Conservation (phyloP, 2,797 vertebrate species). For the Amazona finschi region DNA sequence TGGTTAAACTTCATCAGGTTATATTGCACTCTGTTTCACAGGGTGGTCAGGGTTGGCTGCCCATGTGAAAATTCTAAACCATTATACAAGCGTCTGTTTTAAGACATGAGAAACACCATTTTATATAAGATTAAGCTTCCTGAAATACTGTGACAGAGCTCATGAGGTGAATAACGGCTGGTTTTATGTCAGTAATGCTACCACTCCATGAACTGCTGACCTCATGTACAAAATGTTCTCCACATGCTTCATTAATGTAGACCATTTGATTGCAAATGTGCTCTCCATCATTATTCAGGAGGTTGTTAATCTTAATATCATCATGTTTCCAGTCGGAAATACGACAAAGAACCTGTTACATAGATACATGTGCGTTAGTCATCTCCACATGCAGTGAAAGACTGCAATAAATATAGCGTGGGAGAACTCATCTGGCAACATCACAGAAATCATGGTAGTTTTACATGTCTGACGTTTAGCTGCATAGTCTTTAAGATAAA, state of each 20-base stretch:
- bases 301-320: conserved; percentile 19
- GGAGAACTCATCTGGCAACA: not conserved
- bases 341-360: not conserved
- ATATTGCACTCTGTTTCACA: not conserved
- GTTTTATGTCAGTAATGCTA: conserved; percentile 30
- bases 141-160: not conserved
- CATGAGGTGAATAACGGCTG: not conserved
- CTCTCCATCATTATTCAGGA: conserved; percentile 38
- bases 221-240: conserved; percentile 51
- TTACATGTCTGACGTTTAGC: not conserved
- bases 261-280: conserved; percentile 37
- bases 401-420: not conserved
- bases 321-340: not conserved
- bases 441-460: not conserved
- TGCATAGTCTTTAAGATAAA: not conserved
- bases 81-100: conserved; percentile 8
- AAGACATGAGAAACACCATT: not conserved
- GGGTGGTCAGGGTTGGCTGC: not conserved
- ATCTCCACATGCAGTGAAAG: not conserved
- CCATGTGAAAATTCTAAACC: not conserved
- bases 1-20: too few relatives aligned
- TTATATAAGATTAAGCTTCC: not conserved
- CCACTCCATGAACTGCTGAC: conserved; percentile 32
- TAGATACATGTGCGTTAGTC: not conserved
- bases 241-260: conserved; percentile 16